Conservation (phyloP, 2,888 invertebrate genomes). For the Rhabditophanes sp. region DNA sequence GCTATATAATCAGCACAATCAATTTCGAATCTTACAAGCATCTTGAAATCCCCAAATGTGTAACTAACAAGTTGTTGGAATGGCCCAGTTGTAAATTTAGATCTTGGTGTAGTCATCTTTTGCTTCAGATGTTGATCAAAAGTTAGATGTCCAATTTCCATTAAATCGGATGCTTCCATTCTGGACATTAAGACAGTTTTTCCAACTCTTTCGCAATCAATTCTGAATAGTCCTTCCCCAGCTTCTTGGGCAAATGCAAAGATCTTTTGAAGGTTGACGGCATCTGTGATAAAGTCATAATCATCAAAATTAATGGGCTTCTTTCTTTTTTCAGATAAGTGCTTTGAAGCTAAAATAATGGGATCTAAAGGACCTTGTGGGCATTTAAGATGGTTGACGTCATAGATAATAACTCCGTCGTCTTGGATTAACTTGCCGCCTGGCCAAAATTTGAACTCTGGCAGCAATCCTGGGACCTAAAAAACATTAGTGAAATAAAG, state of each 20-base stretch:
- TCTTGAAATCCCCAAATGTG: slow-evolving; percentile 36
- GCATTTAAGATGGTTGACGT: slow-evolving; percentile 35
- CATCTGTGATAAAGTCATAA: slow-evolving; percentile 43
- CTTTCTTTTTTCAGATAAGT: slow-evolving; percentile 27
- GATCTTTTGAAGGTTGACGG: slow-evolving; percentile 43
- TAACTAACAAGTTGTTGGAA: slow-evolving; percentile 41
- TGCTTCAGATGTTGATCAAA: slow-evolving; percentile 33
- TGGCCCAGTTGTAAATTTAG: slow-evolving; percentile 34
- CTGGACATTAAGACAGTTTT: slow-evolving; percentile 39
- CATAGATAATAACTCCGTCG: slow-evolving; percentile 41
- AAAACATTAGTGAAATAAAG: background rate
- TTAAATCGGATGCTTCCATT: slow-evolving; percentile 41
- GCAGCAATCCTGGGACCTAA: slow-evolving; percentile 35
- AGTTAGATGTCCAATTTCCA: slow-evolving; percentile 34
- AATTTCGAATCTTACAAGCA: slow-evolving; percentile 40
- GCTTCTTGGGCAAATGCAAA: slow-evolving; percentile 44
- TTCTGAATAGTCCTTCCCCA: slow-evolving; percentile 43
- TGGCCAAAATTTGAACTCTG: slow-evolving; percentile 37
- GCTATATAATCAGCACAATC: slow-evolving; percentile 41
- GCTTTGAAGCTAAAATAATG: slow-evolving; percentile 34
- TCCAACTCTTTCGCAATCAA: slow-evolving; percentile 43
- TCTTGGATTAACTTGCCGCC: slow-evolving; percentile 39
- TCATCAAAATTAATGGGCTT: slow-evolving; percentile 41
- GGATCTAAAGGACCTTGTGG: slow-evolving; percentile 34
- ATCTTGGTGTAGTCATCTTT: slow-evolving; percentile 34